Evolutionary conservation across 1,140 invertebrate species (phyloP).

Genomic region (Drosophila sturtevanti): DNA sequence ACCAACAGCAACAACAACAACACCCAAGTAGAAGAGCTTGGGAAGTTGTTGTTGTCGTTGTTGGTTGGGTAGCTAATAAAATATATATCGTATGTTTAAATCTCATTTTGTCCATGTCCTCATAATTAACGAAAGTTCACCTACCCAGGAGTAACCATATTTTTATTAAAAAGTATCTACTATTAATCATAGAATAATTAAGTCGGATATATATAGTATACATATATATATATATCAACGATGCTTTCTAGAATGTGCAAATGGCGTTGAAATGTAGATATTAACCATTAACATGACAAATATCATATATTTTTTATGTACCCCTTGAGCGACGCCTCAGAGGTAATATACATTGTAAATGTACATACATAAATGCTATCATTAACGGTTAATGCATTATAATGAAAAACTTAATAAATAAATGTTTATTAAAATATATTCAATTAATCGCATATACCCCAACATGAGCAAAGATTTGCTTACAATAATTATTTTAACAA

Average conservation of each 20-base stretch:
- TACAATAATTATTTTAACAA: constrained; percentile 35
- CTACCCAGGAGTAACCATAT: too few species aligned
- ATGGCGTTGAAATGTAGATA: too few species aligned
- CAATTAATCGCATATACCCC: constrained; percentile 34
- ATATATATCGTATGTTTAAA: background rate
- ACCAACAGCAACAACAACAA: background rate
- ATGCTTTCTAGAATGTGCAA: too few species aligned
- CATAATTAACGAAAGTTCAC: too few species aligned
- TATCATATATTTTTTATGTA: background rate
- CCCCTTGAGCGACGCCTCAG: background rate
- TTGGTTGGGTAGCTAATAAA: background rate
- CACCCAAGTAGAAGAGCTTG: constrained; percentile 21
- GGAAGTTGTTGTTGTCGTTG: constrained; percentile 19
- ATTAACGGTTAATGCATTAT: constrained; percentile 9
- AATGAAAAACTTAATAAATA: constrained; percentile 4
- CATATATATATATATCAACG: too few species aligned
- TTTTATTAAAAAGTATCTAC: too few species aligned
- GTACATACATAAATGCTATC: constrained; percentile 8
- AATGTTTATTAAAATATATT: constrained; percentile 15
- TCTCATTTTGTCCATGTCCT: too few species aligned
- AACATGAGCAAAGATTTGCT: constrained; percentile 14
- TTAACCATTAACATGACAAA: background rate
- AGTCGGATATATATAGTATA: too few species aligned
- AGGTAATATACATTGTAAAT: background rate
- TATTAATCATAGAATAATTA: too few species aligned